A percentile compares a stretch with the other conserved stretches of the same genome.
These are phyloP conservation scores for Anas platyrhynchos DNA, from an alignment of 2,113 vertebrate species.

Conservation along the genomic window DNA sequence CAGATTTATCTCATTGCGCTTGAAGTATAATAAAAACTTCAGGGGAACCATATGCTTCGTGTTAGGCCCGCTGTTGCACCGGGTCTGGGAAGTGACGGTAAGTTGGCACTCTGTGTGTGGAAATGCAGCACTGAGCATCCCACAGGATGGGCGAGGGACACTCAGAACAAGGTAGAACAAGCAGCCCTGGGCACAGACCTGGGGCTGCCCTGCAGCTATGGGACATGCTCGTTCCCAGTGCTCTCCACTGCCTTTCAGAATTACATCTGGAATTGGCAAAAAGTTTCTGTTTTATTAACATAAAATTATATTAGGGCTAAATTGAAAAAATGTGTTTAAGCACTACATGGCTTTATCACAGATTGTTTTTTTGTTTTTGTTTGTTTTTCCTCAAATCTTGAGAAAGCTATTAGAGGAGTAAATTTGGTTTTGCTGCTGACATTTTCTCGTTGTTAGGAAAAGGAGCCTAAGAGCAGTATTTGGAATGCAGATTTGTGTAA, in stretches of 20 bases:
- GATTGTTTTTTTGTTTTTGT: not conserved
- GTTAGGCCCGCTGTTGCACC: not conserved
- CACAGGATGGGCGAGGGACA: not conserved
- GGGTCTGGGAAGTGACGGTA: not conserved
- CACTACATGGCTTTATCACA: not conserved
- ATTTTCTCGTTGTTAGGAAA: constrained; percentile 42
- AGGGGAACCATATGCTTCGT: not conserved
- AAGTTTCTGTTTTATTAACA: not conserved
- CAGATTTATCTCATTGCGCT: not conserved
- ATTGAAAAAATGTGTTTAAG: not conserved
- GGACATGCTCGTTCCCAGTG: not conserved
- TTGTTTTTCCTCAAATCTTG: constrained; percentile 54
- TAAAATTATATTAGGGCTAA: not conserved
- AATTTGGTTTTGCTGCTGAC: constrained; percentile 50
- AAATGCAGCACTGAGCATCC: not conserved
- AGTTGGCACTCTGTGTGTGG: fast-evolving
- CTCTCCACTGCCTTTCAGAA: not conserved
- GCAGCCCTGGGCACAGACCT: not conserved
- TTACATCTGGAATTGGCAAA: not conserved
- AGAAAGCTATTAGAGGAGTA: constrained; percentile 37
- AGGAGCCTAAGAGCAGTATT: constrained; percentile 23
- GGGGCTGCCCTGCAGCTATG: not conserved
- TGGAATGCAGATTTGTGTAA: constrained; percentile 66
- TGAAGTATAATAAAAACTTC: not conserved
- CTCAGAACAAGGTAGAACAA: not conserved